Evolutionary conservation across 1,140 invertebrate species (phyloP).

Genomic region (Apis laboriosa): DNA sequence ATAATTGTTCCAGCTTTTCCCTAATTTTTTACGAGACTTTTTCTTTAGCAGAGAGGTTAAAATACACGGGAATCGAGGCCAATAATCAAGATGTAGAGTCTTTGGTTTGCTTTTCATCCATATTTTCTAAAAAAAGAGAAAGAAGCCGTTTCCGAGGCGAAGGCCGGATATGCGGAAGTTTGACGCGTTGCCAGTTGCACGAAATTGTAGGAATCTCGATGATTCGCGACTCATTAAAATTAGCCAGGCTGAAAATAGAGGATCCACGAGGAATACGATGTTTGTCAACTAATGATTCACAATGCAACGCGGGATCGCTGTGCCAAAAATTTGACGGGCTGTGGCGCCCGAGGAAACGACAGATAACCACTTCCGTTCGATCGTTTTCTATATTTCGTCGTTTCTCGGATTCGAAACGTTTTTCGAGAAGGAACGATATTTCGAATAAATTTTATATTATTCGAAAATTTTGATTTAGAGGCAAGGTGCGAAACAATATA

Average conservation of each 20-base stretch:
- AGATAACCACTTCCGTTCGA: neutral
- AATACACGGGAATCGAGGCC: too few relatives aligned
- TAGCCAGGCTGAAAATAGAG: neutral
- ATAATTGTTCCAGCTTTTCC: too few relatives aligned
- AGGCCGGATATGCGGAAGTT: constrained; percentile 37
- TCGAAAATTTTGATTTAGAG: neutral
- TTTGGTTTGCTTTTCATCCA: too few relatives aligned
- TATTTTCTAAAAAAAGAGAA: too few relatives aligned
- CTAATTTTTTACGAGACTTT: too few relatives aligned
- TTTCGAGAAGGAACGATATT: accelerated
- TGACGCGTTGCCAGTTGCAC: constrained; percentile 19
- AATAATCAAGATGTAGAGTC: too few relatives aligned
- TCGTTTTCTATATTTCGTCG: neutral
- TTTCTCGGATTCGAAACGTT: neutral
- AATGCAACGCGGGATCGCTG: neutral
- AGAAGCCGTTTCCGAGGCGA: neutral
- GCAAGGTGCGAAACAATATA: too few relatives aligned
- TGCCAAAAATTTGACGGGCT: constrained; percentile 19
- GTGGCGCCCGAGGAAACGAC: too few relatives aligned
- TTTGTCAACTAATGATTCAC: constrained; percentile 40
- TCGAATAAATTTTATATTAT: neutral
- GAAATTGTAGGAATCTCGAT: neutral
- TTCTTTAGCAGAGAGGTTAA: too few relatives aligned
- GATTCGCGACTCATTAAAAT: constrained; percentile 5
- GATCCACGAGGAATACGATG: neutral